Evolutionary conservation across 2,113 vertebrate genomes (phyloP).

Genomic region (Pimephales promelas): DNA sequence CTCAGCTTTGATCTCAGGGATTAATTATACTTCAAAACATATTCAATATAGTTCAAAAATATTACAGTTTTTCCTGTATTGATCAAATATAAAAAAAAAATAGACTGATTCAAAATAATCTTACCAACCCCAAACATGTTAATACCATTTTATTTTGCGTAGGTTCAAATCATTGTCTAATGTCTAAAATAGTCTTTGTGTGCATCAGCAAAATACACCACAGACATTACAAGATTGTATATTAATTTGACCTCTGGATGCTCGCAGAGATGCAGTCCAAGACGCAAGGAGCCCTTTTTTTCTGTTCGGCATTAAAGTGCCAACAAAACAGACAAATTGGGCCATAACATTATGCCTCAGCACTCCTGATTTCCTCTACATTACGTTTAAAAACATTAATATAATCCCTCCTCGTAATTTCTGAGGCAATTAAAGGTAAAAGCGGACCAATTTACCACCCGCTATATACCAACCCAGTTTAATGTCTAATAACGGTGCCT

Average conservation of each 20-base stretch:
- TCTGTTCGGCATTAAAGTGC: constrained; percentile 10
- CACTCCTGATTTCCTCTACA: constrained; percentile 14
- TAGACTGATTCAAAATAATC: too few species aligned
- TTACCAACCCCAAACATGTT: too few species aligned
- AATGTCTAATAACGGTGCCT: constrained; percentile 23
- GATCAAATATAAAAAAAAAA: too few species aligned
- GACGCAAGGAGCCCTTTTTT: not conserved
- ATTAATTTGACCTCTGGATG: constrained; percentile 23
- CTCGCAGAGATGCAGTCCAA: not conserved
- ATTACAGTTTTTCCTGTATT: too few species aligned
- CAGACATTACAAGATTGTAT: not conserved
- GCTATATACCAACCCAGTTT: constrained; percentile 20
- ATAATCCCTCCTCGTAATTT: constrained; percentile 35
- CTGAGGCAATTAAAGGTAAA: constrained; percentile 42
- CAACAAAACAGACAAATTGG: constrained; percentile 19
- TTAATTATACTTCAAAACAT: not conserved
- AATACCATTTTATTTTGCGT: too few species aligned
- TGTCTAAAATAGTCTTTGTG: not conserved
- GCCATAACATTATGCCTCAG: constrained; percentile 32
- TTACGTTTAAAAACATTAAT: constrained; percentile 37
- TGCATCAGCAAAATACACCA: not conserved
- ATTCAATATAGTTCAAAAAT: not conserved
- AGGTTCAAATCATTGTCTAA: not conserved
- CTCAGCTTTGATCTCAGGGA: not conserved
- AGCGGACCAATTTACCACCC: constrained; percentile 29